Conservation (phyloP, 2,888 invertebrate genomes). For the Drosophila kokeensis region DNA sequence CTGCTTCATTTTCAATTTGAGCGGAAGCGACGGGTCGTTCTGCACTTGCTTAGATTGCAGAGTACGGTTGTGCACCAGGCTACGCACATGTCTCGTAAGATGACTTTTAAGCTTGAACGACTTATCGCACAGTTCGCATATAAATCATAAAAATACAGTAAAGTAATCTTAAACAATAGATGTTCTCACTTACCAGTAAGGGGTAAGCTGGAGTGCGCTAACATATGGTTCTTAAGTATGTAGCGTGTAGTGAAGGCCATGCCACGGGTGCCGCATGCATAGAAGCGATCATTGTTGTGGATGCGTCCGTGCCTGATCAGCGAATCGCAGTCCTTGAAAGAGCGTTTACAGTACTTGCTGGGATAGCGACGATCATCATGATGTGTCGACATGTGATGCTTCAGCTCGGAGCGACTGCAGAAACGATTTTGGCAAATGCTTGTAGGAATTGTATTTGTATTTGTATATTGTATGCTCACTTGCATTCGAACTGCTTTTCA, state of each 20-base stretch:
- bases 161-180: not conserved
- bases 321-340: constrained; percentile 69
- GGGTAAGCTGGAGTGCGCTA: constrained; percentile 72
- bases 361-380: constrained; percentile 72
- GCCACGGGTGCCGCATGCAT: constrained; percentile 70
- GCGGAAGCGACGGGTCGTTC: constrained; percentile 50
- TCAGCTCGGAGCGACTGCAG: constrained; percentile 69
- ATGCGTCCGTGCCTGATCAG: constrained; percentile 73
- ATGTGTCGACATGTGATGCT: constrained; percentile 74
- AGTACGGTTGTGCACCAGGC: constrained; percentile 68
- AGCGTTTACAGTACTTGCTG: constrained; percentile 70
- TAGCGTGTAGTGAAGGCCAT: constrained; percentile 75
- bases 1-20: constrained; percentile 43
- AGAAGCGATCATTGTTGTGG: constrained; percentile 79
- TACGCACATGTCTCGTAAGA: constrained; percentile 65
- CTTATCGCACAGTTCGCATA: constrained; percentile 71
- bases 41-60: constrained; percentile 62
- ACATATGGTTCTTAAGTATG: constrained; percentile 71
- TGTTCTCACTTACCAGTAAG: constrained; percentile 54
- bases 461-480: constrained; percentile 45
- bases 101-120: constrained; percentile 73
- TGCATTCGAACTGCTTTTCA: constrained; percentile 66
- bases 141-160: constrained; percentile 9
- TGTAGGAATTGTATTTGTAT: not conserved
- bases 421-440: constrained; percentile 63